These are phyloP conservation scores for Autographa gamma DNA, from an alignment of 2,888 invertebrate species.

Conservation along the genomic window DNA sequence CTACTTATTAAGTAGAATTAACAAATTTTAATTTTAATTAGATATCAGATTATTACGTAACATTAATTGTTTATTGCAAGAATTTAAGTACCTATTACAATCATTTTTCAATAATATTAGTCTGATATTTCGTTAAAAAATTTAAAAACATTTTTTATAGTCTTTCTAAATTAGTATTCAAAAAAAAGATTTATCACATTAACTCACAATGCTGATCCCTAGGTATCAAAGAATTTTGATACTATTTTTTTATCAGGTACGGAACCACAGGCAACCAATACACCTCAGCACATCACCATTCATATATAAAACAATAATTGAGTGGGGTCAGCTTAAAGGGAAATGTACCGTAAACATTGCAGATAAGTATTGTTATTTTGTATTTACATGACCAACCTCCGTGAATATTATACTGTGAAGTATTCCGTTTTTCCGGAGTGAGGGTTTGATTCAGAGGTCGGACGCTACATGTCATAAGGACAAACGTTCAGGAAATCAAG, in stretches of 20 bases:
- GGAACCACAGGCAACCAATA: constrained; percentile 20
- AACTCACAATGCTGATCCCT: not conserved
- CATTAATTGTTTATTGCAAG: too few species aligned
- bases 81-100: too few species aligned
- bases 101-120: too few species aligned
- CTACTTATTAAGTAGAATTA: not conserved
- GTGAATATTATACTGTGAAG: constrained; percentile 29
- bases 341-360: constrained; percentile 52
- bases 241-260: not conserved
- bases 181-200: not conserved
- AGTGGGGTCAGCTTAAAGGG: constrained; percentile 24
- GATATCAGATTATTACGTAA: not conserved
- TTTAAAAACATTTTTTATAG: too few species aligned
- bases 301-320: constrained; percentile 43
- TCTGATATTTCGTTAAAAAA: too few species aligned
- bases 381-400: constrained; percentile 39
- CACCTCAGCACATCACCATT: constrained; percentile 12
- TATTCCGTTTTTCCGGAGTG: constrained; percentile 26
- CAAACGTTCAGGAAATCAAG: constrained; percentile 19
- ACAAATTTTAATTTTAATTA: not conserved
- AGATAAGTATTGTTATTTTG: constrained; percentile 56
- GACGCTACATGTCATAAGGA: constrained; percentile 11
- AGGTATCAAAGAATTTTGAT: not conserved
- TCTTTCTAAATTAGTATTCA: too few species aligned
- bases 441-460: constrained; percentile 16